Conservation (phyloP, 2,888 invertebrate species). For the Schizotus pectinicornis region DNA sequence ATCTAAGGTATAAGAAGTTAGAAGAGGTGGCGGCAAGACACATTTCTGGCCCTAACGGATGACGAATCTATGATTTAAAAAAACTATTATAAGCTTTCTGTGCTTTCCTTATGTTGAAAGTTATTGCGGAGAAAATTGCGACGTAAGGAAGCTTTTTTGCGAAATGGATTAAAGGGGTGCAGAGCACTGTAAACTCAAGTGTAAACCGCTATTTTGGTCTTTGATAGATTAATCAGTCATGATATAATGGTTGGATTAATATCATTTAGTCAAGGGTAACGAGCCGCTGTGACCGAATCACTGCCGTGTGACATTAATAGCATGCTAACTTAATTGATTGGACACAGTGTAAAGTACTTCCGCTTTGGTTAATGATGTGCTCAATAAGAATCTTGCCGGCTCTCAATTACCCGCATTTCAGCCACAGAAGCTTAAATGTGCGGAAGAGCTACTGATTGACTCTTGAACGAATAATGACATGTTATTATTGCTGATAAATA, state of each 20-base stretch:
- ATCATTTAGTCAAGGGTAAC: slow-evolving; percentile 40
- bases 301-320: slow-evolving; percentile 35
- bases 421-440: too few species aligned
- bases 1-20: too few species aligned
- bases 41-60: too few species aligned
- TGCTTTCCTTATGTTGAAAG: too few species aligned
- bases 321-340: slow-evolving; percentile 36
- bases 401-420: too few species aligned
- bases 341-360: not conserved
- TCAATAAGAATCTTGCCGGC: too few species aligned
- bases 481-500: too few species aligned
- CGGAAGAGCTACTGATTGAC: too few species aligned
- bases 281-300: slow-evolving; percentile 39
- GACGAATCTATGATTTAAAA: not conserved
- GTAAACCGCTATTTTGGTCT: slow-evolving; percentile 37
- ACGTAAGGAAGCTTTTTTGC: not conserved
- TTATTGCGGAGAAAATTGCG: not conserved
- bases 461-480: too few species aligned
- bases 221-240: slow-evolving; percentile 45
- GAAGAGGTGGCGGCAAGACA: too few species aligned
- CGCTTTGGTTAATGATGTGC: not conserved
- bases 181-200: slow-evolving; percentile 38
- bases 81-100: not conserved
- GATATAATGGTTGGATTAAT: slow-evolving; percentile 41
- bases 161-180: slow-evolving; percentile 32